phyloP scores from a whole-genome alignment of 2,113 vertebrate genomes.

The Rynchops niger region DNA sequence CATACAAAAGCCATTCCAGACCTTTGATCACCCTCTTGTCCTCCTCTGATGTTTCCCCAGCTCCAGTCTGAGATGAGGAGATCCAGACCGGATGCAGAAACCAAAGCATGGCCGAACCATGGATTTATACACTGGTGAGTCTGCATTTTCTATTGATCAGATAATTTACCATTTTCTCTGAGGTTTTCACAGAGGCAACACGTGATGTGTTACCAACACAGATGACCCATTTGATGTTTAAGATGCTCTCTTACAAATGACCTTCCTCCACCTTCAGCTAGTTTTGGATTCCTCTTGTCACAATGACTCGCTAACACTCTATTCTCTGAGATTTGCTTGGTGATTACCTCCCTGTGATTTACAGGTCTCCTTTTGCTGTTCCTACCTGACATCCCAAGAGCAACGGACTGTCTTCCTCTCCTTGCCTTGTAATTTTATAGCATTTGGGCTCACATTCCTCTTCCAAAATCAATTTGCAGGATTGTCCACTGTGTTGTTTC shows the following conservation, averaged over 20 bases:
- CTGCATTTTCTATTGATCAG: neutral
- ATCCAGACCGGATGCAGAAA: neutral
- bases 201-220: neutral
- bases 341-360: neutral
- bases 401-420: neutral
- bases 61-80: neutral
- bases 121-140: neutral
- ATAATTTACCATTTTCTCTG: neutral
- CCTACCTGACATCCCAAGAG: neutral
- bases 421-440: neutral
- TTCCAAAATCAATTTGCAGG: neutral
- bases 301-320: neutral
- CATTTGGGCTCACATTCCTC: neutral
- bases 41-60: neutral
- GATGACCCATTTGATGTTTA: fast-evolving
- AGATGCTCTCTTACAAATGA: neutral
- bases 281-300: neutral
- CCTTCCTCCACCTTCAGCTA: neutral
- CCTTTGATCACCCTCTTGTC: neutral
- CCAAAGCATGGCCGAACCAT: neutral
- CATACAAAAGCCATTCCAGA: neutral
- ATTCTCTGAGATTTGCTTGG: fast-evolving
- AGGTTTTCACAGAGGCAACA: neutral
- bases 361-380: neutral
- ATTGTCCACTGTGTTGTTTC: neutral